These are phyloP conservation scores for Homalodisca vitripennis DNA, from an alignment of 1,140 invertebrate species.

Conservation along the genomic window DNA sequence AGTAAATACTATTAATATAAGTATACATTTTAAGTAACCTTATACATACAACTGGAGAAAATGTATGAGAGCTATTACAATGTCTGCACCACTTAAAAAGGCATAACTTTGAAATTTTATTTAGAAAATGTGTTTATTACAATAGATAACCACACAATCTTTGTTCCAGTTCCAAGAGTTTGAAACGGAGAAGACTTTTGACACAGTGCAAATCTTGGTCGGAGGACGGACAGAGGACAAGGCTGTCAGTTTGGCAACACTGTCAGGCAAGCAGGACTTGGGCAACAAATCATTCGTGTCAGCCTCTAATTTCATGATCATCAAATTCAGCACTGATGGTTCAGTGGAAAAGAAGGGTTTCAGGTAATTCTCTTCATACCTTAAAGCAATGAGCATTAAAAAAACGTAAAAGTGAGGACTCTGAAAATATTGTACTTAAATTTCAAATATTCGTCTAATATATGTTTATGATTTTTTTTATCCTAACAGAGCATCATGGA, in stretches of 20 bases:
- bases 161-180: conserved; percentile 88
- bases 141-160: no score
- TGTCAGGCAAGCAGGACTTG: conserved; percentile 86
- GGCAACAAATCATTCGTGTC: conserved; percentile 84
- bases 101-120: conserved; percentile 7
- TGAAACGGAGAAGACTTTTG: conserved; percentile 94
- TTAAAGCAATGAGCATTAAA: neutral
- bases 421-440: neutral
- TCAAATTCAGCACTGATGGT: conserved; percentile 93
- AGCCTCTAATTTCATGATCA: conserved; percentile 96
- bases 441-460: neutral
- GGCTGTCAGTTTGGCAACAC: conserved; percentile 83
- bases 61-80: no score
- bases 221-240: conserved; percentile 94
- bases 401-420: neutral
- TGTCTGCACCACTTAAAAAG: no score
- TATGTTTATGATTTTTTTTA: conserved; percentile 24
- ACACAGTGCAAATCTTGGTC: conserved; percentile 92
- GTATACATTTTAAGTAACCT: no score
- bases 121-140: conserved; percentile 16
- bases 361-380: conserved; percentile 48
- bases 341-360: conserved; percentile 94
- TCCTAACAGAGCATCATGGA: conserved; percentile 79
- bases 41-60: no score
- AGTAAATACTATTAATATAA: no score